Percentiles rank a stretch among this genome's conserved stretches.
phyloP scores from a whole-genome alignment of 2,113 vertebrate genomes.

The Cettia cetti region DNA sequence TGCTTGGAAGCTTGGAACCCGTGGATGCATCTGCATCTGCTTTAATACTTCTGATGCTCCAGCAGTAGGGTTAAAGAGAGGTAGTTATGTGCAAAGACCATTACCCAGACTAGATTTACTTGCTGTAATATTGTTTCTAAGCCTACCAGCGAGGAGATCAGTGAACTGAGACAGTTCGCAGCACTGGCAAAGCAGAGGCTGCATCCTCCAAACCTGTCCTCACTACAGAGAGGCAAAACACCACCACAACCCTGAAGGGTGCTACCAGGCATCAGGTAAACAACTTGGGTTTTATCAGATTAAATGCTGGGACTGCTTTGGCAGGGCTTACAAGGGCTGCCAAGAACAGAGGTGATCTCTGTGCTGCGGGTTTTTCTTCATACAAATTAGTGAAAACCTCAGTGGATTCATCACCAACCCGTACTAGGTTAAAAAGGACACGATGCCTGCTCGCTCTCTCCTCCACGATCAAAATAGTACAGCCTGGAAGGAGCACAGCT shows the following conservation, averaged over 20 bases:
- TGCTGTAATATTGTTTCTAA: not conserved
- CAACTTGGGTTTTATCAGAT: not conserved
- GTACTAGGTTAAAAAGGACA: not conserved
- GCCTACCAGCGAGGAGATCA: not conserved
- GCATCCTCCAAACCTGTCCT: not conserved
- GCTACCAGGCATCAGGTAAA: not conserved
- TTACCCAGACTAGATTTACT: not conserved
- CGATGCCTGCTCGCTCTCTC: not conserved
- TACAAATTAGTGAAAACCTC: not conserved
- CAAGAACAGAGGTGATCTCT: not conserved
- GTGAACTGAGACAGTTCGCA: not conserved
- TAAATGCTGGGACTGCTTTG: not conserved
- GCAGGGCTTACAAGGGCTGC: not conserved
- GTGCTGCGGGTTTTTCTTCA: not conserved
- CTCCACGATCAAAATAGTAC: not conserved
- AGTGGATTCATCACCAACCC: not conserved
- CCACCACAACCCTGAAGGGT: not conserved
- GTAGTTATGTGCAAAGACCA: accelerated
- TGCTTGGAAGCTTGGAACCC: not conserved
- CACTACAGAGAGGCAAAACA: not conserved
- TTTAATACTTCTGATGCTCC: not conserved
- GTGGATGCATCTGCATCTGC: accelerated
- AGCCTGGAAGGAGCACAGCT: not conserved
- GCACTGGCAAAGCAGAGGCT: not conserved
- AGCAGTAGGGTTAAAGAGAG: not conserved